phyloP scores from a whole-genome alignment of 2,113 vertebrate genomes.

The Thinocorus orbignyianus region DNA sequence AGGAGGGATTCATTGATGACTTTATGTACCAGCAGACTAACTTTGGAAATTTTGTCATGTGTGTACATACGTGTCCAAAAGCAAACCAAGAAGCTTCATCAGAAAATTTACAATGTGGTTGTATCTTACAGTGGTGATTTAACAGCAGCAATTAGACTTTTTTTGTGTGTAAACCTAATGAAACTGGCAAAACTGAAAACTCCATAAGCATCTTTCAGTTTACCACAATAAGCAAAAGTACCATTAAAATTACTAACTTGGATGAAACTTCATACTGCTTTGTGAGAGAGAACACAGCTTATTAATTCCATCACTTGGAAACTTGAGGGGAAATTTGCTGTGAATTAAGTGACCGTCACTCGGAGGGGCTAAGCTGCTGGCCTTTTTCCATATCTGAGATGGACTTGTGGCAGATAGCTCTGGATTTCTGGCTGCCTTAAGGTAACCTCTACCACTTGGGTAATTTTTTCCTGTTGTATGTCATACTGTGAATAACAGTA shows the following conservation, averaged over 20 bases:
- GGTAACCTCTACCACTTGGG: too few relatives aligned
- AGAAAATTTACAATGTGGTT: background rate
- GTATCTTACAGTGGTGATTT: background rate
- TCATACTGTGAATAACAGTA: background rate
- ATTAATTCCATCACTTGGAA: background rate
- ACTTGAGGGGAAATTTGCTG: background rate
- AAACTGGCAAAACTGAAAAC: background rate
- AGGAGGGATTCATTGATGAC: background rate
- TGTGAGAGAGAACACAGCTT: background rate
- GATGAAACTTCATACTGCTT: background rate
- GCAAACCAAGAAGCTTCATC: background rate
- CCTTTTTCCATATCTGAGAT: background rate
- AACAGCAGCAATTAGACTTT: background rate
- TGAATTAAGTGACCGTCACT: background rate
- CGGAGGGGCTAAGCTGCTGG: background rate
- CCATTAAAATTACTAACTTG: background rate
- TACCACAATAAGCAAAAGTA: background rate
- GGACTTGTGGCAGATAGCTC: background rate
- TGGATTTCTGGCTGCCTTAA: too few relatives aligned
- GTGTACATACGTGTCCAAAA: background rate
- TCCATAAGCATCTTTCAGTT: background rate
- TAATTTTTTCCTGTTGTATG: background rate
- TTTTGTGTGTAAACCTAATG: background rate
- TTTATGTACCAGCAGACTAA: background rate
- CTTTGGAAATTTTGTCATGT: background rate